Evolutionary conservation across 1,140 invertebrate species (phyloP), one percentile per base, ranked within the genome.

Genomic region (Danaus melanippus): DNA sequence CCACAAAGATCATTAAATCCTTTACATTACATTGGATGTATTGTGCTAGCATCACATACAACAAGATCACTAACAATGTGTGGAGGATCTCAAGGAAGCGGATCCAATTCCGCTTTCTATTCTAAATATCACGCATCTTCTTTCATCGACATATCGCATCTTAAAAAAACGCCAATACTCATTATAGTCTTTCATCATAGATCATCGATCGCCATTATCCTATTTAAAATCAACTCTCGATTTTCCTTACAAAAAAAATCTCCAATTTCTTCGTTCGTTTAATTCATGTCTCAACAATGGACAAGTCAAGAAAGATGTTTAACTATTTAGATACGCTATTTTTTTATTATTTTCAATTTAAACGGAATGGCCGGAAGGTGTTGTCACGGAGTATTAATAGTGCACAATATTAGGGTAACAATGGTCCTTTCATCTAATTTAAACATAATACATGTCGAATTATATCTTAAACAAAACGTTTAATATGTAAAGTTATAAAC

Each of bases 191-290:
- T 79, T 78, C 79, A 80, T 72, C 74, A 71, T 69, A 79, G 74
- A 84, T 86, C 82, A 83, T 83, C 75, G 82, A 85, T 85, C 75
- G 77, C 82, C 78, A 84, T 86, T 86, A 86, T 85, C 71, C 80
- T 82, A 80, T 84, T 84, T 86, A 84, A 84, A 86, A 77, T 78
- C 74, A 68, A 82, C 77, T 80, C 77, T 84, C 75, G 78, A 83
- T 84, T 84, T 83, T 32, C 21, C 21, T 7, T 32, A 21, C 1
- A 32, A 32, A 32, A 32, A 32, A 32, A 32, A 32, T 32, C 82
- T 84, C 78, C 48, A 58, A 45, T 49, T 67, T 79, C 81, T 82
- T 85, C 63, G 65, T 75, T 73, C 74, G 69, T 76, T 81, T 76
- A 74, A 85, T 82, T 74, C 77, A 62, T 65, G 60, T 60, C 56